Base-by-base conservation (phyloP, 1,140 invertebrate species). In the Plutomurus gul region DNA sequence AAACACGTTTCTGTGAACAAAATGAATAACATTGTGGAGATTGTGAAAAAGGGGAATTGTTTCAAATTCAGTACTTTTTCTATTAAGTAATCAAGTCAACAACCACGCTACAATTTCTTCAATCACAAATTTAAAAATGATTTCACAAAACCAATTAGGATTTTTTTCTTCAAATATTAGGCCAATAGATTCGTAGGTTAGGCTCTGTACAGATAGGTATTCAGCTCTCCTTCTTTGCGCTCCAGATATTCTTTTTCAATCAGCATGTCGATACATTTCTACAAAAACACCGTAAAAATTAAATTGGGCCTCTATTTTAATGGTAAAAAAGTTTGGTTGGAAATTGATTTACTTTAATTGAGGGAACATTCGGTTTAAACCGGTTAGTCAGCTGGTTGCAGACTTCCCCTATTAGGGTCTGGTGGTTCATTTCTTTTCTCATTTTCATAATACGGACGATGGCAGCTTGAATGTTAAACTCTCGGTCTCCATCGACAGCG, bases 381-480 rank as follows among this genome's bases (percentile, higher is more conserved):
- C 96, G 91, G 25, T 93, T 91, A 13, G 94, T 94, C 16, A 99
- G 88, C 87, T 99, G 97, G 87, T 96, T 96, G 47, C 99, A 89
- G 49, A 99, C 96, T 89, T 99, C 97, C 43, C 92, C 93, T 18
- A 99, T 92, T 13, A 99, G 89, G 85, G 98, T 95, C 85, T 98
- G 95, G 87, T 99, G 98, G 85, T 98, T 97, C 65, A 97, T 88
- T 10, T 92, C 90, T 87, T 99, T 99, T 25, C 98, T 89, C 90
- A 97, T 99, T 89, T 99, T 99, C 97, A 99, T 99, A 84, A 99
- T 99, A 84, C 98, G 91, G 16, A 99, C 97, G 86, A 99, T 99
- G 39, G 96, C 96, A 22, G 98, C 98, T 90, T 99, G 96, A 87
- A 96, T 99, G 46, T 98, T 89, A 83, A 98, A 90, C 87, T 98